These are phyloP conservation scores for Poicephalus gulielmi DNA, from an alignment of 2,113 vertebrate species.

Conservation along the genomic window DNA sequence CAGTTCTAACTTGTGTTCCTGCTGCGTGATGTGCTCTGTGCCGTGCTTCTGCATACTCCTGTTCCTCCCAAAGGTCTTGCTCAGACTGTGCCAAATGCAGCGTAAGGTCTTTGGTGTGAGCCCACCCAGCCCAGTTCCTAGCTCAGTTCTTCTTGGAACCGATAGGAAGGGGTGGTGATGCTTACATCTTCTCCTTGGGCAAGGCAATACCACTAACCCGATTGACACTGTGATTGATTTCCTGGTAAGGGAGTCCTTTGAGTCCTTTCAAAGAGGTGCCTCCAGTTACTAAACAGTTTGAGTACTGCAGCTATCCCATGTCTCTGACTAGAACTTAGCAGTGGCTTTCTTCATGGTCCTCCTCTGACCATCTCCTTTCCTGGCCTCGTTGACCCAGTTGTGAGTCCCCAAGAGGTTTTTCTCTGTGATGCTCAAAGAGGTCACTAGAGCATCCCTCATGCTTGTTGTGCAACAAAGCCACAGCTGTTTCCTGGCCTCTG, in stretches of 20 bases:
- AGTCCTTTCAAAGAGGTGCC: not conserved
- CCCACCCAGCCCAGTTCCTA: not conserved
- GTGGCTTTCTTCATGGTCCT: not conserved
- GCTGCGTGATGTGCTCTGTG: not conserved
- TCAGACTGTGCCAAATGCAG: not conserved
- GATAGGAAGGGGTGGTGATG: not conserved
- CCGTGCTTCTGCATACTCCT: accelerated
- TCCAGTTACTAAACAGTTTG: not conserved
- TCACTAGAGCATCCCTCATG: not conserved
- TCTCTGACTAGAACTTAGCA: not conserved
- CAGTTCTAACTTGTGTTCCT: not conserved
- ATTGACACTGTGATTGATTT: not conserved
- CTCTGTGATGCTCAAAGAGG: not conserved
- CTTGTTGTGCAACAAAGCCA: constrained; percentile 16
- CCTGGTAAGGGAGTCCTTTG: not conserved
- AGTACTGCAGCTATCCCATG: not conserved
- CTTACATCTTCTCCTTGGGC: not conserved
- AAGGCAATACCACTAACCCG: not conserved
- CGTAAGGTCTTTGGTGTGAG: not conserved
- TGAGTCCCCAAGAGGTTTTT: not conserved
- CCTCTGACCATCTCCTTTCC: not conserved
- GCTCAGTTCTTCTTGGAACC: not conserved
- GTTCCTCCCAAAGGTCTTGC: not conserved
- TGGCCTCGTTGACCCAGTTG: not conserved
- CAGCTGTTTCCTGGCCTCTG: constrained; percentile 45